phyloP scores from a whole-genome alignment of 2,888 invertebrate species.

The Molanna angustata region DNA sequence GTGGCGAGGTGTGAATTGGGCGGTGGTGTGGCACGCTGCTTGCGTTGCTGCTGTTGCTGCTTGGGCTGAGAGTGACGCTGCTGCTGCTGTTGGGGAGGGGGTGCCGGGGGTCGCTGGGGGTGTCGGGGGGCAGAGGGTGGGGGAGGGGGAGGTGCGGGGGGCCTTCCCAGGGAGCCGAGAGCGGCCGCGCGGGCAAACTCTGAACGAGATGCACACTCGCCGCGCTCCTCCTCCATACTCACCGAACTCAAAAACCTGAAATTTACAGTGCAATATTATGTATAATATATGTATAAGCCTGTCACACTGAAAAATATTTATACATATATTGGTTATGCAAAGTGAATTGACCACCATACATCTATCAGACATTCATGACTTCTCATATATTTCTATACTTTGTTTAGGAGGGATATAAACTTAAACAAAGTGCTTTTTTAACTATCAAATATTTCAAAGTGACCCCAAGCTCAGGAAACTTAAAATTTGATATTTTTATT shows the following conservation, averaged over 20 bases:
- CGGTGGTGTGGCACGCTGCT: slow-evolving; percentile 39
- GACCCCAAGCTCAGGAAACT: no score
- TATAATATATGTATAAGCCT: no score
- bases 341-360: background rate
- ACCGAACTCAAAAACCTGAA: slow-evolving; percentile 26
- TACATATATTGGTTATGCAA: no score
- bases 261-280: no score
- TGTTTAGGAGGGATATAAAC: no score
- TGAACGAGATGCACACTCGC: slow-evolving; percentile 41
- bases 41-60: slow-evolving; percentile 37
- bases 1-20: slow-evolving; percentile 44
- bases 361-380: background rate
- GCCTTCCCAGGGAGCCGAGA: slow-evolving; percentile 49
- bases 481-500: no score
- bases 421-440: no score
- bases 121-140: slow-evolving; percentile 26
- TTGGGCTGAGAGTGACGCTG: slow-evolving; percentile 16
- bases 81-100: slow-evolving; percentile 17
- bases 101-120: slow-evolving; percentile 33
- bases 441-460: no score
- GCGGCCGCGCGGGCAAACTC: slow-evolving; percentile 48
- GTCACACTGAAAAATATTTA: no score
- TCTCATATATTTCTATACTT: no score
- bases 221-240: slow-evolving; percentile 35
- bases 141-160: slow-evolving; percentile 37